Evolutionary conservation across 92 coral and sea anemone genomes (phyloP).

Genomic region (Epizoanthus rinbou): DNA sequence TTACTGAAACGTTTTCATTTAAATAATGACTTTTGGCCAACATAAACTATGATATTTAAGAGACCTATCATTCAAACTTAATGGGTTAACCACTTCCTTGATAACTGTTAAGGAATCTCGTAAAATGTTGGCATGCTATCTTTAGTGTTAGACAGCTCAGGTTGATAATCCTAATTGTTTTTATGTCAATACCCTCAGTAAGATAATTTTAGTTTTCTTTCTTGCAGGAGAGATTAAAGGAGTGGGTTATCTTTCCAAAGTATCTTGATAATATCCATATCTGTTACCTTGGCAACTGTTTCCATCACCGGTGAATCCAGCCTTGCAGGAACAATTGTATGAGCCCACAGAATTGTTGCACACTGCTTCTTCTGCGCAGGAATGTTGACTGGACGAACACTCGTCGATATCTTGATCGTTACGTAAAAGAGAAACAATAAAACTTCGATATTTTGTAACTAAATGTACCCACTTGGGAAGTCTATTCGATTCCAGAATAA

Average conservation of each 20-base stretch:
- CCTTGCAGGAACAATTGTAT: neutral
- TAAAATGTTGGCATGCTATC: neutral
- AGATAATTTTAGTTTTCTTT: no score
- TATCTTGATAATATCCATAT: neutral
- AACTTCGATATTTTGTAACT: neutral
- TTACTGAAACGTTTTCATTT: no score
- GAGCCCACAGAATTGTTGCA: slow-evolving; percentile 7
- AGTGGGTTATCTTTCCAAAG: no score
- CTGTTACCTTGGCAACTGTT: slow-evolving; percentile 14
- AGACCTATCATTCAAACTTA: no score
- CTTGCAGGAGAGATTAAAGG: no score
- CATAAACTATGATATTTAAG: no score
- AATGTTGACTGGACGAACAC: neutral
- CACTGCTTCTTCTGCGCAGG: slow-evolving; percentile 8
- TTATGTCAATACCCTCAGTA: no score
- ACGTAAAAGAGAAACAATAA: neutral
- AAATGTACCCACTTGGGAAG: neutral
- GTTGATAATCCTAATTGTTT: neutral
- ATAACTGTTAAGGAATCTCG: neutral
- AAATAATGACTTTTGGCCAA: no score
- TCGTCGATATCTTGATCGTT: slow-evolving; percentile 1
- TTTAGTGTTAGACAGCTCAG: neutral
- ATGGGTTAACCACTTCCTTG: neutral
- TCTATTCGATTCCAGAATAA: neutral
- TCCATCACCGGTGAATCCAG: slow-evolving; percentile 2